A percentile compares a stretch with the other conserved stretches of the same genome.
Conservation (phyloP, 2,113 vertebrate genomes). For the Thoracochromis brauschi region DNA sequence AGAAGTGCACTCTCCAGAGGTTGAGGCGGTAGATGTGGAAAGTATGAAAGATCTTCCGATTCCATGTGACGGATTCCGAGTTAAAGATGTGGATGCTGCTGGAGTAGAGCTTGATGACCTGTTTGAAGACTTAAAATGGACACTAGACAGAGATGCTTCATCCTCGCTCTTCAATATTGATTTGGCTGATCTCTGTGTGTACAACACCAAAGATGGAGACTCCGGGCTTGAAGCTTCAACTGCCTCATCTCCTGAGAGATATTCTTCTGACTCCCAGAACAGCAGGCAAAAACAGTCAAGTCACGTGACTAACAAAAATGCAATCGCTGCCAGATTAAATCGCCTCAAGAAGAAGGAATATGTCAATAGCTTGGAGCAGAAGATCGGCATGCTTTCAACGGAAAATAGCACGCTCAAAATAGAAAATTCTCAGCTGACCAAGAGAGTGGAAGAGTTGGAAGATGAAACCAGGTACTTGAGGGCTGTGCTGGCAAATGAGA, state of each 20-base stretch:
- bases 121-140: slow-evolving; percentile 63
- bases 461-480: slow-evolving; percentile 91
- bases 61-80: background rate
- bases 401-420: slow-evolving; percentile 84
- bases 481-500: slow-evolving; percentile 95
- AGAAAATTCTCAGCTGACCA: slow-evolving; percentile 81
- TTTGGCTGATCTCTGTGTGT: background rate
- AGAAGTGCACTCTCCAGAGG: background rate
- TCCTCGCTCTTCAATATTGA: slow-evolving; percentile 40
- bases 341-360: slow-evolving; percentile 93
- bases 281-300: slow-evolving; percentile 28
- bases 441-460: slow-evolving; percentile 86
- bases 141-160: slow-evolving; percentile 27
- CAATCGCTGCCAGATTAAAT: slow-evolving; percentile 86
- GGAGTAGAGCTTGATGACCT: slow-evolving; percentile 62
- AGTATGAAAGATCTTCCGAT: background rate
- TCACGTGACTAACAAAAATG: slow-evolving; percentile 71
- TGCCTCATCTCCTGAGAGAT: slow-evolving; percentile 27
- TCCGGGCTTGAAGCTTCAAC: background rate
- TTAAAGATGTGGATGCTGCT: slow-evolving; percentile 28
- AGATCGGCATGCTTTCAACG: slow-evolving; percentile 75
- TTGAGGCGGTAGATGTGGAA: slow-evolving; percentile 20
- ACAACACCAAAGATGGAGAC: background rate
- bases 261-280: background rate
- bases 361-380: slow-evolving; percentile 81